Percentiles rank a stretch among this genome's conserved stretches.
Evolutionary conservation across 2,888 invertebrate species (phyloP).

Genomic region (Pardosa pseudoannulata): DNA sequence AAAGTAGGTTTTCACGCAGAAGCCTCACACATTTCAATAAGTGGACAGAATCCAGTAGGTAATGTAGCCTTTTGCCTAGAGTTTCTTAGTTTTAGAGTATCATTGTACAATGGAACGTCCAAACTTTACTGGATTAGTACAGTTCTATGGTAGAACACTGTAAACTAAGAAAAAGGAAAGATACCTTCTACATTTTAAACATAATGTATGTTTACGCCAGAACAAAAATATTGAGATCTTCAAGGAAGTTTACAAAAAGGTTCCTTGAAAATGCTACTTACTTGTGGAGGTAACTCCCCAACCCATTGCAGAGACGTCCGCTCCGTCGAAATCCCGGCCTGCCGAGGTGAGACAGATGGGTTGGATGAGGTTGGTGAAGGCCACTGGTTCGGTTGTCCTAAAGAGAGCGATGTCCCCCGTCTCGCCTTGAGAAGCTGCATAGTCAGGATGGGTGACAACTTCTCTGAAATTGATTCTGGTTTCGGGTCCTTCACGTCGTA

Average conservation of each 20-base stretch:
- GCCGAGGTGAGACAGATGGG: constrained; percentile 37
- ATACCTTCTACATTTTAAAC: not conserved
- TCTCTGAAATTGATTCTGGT: constrained; percentile 43
- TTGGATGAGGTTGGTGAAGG: not conserved
- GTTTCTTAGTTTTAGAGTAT: too few relatives aligned
- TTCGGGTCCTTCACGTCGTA: constrained; percentile 45
- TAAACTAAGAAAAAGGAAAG: too few relatives aligned
- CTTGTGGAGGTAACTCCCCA: constrained; percentile 49
- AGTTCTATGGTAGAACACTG: too few relatives aligned
- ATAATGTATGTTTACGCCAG: not conserved
- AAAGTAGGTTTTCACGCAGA: too few relatives aligned
- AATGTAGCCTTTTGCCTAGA: too few relatives aligned
- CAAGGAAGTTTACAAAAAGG: not conserved
- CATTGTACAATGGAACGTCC: too few relatives aligned
- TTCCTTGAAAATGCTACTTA: constrained; percentile 13
- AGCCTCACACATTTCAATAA: too few relatives aligned
- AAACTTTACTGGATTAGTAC: too few relatives aligned
- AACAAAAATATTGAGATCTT: not conserved
- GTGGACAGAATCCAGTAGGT: too few relatives aligned
- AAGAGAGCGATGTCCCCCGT: constrained; percentile 58
- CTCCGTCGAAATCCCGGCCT: constrained; percentile 24
- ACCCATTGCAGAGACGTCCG: constrained; percentile 36
- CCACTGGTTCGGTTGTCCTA: not conserved
- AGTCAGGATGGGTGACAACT: constrained; percentile 34
- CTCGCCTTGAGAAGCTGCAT: constrained; percentile 17